Percentiles rank a stretch among this genome's conserved stretches.
Evolutionary conservation across 2,888 invertebrate species (phyloP).

Genomic region (Andrena fulva): DNA sequence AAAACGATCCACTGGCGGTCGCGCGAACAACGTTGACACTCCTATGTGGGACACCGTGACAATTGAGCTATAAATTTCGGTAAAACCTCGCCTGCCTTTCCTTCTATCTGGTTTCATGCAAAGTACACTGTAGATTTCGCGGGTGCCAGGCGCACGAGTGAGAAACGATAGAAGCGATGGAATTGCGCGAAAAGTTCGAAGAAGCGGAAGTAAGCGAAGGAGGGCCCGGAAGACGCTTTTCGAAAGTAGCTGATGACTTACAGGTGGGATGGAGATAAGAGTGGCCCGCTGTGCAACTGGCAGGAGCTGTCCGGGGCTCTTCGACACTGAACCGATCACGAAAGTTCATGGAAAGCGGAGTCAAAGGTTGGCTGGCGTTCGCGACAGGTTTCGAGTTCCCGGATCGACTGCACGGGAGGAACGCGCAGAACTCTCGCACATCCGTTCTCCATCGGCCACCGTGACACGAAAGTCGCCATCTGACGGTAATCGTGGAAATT

Average conservation of each 20-base stretch:
- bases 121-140: not conserved
- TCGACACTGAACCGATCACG: conserved; percentile 59
- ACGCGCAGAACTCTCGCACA: conserved; percentile 52
- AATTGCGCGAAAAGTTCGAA: conserved; percentile 29
- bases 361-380: conserved; percentile 67
- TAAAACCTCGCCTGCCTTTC: no score
- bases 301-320: conserved; percentile 61
- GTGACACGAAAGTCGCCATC: conserved; percentile 64
- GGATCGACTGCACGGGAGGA: conserved; percentile 69
- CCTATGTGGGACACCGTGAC: not conserved
- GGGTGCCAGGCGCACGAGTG: not conserved
- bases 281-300: conserved; percentile 40
- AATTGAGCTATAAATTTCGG: no score
- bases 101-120: not conserved
- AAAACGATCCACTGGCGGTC: conserved; percentile 17
- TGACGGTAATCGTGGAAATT: conserved; percentile 53
- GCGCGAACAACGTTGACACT: conserved; percentile 9
- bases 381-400: conserved; percentile 70
- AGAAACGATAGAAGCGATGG: not conserved
- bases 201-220: conserved; percentile 25
- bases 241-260: conserved; percentile 50
- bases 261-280: conserved; percentile 45
- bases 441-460: conserved; percentile 62
- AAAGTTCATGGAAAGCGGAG: conserved; percentile 69
- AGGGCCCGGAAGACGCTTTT: not conserved